Evolutionary conservation across 2,797 vertebrate species (phyloP).

Genomic region (Lateolabrax maculatus): DNA sequence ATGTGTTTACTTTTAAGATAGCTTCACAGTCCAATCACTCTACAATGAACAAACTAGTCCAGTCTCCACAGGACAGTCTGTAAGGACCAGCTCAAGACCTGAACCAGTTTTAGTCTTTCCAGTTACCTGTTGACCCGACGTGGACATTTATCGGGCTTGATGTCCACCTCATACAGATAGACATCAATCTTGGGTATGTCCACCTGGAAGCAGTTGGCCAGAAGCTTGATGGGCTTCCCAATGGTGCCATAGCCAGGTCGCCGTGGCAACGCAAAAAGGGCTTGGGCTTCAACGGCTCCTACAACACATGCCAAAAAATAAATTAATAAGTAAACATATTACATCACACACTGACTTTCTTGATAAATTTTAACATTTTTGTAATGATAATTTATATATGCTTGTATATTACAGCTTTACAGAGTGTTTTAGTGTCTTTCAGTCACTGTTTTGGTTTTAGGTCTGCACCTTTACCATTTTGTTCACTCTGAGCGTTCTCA

Average conservation of each 20-base stretch:
- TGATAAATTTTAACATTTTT: not conserved
- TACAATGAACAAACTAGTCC: not conserved
- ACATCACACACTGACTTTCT: not conserved
- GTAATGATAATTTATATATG: not conserved
- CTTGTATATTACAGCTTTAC: not conserved
- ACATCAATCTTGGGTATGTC: slow-evolving; percentile 99
- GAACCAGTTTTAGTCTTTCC: not conserved
- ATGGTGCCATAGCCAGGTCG: slow-evolving; percentile 98
- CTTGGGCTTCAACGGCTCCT: slow-evolving; percentile 94
- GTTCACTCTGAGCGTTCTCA: not conserved
- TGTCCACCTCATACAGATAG: slow-evolving; percentile 98
- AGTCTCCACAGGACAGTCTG: too few relatives aligned
- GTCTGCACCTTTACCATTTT: not conserved
- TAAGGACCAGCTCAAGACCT: not conserved
- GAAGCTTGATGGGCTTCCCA: slow-evolving; percentile 97
- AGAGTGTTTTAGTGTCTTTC: not conserved
- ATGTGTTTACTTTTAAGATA: not conserved
- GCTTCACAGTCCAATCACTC: not conserved
- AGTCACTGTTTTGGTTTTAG: not conserved
- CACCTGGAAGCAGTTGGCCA: slow-evolving; percentile 99
- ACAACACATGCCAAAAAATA: slow-evolving; percentile 1
- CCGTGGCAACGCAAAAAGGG: slow-evolving; percentile 94
- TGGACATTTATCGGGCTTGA: slow-evolving; percentile 98
- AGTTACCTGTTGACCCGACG: slow-evolving; percentile 96
- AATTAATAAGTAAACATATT: not conserved